phyloP scores from a whole-genome alignment of 2,113 vertebrate genomes.

The Pseudopipra pipra region DNA sequence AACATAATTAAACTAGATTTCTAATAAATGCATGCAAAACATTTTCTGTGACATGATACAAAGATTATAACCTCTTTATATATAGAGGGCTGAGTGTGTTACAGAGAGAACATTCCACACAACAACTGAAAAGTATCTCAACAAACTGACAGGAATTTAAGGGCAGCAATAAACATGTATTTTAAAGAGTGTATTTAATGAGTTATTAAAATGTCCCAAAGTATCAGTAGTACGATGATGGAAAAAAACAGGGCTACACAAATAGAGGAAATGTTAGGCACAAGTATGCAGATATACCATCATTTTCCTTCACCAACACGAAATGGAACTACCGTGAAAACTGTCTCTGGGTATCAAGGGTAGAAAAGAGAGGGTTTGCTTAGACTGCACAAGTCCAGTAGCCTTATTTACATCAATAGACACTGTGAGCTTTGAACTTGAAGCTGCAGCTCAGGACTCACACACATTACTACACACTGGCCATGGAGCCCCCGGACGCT shows the following conservation, averaged over 20 bases:
- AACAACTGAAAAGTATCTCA: neutral
- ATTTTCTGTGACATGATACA: neutral
- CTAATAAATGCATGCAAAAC: neutral
- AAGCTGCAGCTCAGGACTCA: neutral
- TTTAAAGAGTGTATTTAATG: neutral
- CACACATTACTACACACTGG: neutral
- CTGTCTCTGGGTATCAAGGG: neutral
- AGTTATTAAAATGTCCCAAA: no score
- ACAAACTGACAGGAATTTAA: neutral
- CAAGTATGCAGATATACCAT: neutral
- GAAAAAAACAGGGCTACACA: no score
- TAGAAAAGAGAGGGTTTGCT: neutral
- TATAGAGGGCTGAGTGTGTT: neutral
- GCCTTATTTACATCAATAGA: neutral
- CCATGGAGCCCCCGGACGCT: fast-evolving
- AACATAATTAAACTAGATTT: neutral
- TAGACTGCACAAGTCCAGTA: no score
- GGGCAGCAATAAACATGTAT: fast-evolving
- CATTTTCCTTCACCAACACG: neutral
- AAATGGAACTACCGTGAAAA: neutral
- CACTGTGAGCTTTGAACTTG: neutral
- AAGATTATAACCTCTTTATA: neutral
- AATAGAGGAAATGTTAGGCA: neutral
- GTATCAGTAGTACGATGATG: no score
- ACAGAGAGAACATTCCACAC: neutral